These are phyloP conservation scores for Phymanthus crucifer DNA, from an alignment of 92 coral and sea anemone genomes.

Conservation along the genomic window DNA sequence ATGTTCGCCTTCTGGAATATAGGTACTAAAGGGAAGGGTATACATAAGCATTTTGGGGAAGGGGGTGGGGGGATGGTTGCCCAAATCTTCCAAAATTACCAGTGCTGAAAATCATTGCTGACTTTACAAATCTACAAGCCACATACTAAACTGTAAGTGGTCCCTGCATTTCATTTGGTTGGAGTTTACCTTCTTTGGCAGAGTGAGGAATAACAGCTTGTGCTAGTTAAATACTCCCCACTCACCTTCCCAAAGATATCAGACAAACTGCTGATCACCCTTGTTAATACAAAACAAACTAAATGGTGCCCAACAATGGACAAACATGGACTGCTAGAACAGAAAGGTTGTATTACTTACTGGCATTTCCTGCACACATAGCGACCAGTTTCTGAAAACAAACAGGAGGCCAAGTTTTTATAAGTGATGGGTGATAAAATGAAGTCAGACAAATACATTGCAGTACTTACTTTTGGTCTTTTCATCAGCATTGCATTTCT, in stretches of 20 bases:
- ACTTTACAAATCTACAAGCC: background rate
- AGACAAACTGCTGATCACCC: too few species aligned
- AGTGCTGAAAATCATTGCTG: background rate
- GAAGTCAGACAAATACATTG: background rate
- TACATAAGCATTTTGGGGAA: too few species aligned
- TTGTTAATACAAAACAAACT: too few species aligned
- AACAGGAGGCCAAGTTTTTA: background rate
- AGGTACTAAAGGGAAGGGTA: slow-evolving; percentile 67
- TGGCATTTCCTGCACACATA: slow-evolving; percentile 98
- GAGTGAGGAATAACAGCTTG: too few species aligned
- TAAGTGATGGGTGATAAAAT: background rate
- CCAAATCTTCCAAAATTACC: background rate
- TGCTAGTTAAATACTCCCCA: too few species aligned
- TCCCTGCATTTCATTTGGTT: too few species aligned
- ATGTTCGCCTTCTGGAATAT: slow-evolving; percentile 98
- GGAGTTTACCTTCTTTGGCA: too few species aligned
- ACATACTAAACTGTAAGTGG: background rate
- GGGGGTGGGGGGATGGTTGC: too few species aligned
- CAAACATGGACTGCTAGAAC: too few species aligned
- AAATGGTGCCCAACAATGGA: too few species aligned
- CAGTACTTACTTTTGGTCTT: slow-evolving; percentile 88
- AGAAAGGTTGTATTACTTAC: slow-evolving; percentile 58
- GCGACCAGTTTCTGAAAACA: slow-evolving; percentile 84
- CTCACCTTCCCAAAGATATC: too few species aligned
- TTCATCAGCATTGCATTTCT: slow-evolving; percentile 98